These are phyloP conservation scores for Salvator merianae DNA, from an alignment of 2,113 vertebrate species.

Conservation along the genomic window DNA sequence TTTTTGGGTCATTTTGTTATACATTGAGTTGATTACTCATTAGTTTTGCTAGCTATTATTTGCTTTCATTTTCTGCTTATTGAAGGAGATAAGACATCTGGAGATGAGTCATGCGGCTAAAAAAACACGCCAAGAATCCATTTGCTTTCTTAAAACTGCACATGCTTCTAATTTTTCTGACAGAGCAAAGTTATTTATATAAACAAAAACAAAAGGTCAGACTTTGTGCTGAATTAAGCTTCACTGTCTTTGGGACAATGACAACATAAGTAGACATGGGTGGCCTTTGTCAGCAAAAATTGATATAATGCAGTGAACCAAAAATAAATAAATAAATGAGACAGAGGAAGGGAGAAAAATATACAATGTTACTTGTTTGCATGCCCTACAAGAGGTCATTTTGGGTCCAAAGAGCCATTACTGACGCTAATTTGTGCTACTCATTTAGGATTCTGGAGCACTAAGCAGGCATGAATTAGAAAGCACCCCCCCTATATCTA, in stretches of 20 bases:
- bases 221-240: conserved; percentile 31
- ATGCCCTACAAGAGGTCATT: too few relatives aligned
- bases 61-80: conserved; percentile 35
- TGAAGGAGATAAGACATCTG: conserved; percentile 40
- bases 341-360: not conserved
- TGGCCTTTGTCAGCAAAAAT: conserved; percentile 41
- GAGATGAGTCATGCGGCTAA: conserved; percentile 16
- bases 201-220: conserved; percentile 42
- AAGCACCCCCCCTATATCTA: too few relatives aligned
- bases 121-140: conserved; percentile 42
- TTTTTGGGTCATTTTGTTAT: conserved; percentile 11
- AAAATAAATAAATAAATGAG: not conserved
- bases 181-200: conserved; percentile 34
- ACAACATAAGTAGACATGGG: not conserved
- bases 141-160: conserved; percentile 38
- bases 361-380: too few relatives aligned
- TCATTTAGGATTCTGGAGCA: too few relatives aligned
- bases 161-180: not conserved
- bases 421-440: too few relatives aligned
- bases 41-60: conserved; percentile 23
- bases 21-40: conserved; percentile 29
- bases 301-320: not conserved
- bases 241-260: conserved; percentile 25
- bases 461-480: too few relatives aligned
- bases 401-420: too few relatives aligned